Evolutionary conservation across 2,113 vertebrate species (phyloP).

Genomic region (Procapra przewalskii): DNA sequence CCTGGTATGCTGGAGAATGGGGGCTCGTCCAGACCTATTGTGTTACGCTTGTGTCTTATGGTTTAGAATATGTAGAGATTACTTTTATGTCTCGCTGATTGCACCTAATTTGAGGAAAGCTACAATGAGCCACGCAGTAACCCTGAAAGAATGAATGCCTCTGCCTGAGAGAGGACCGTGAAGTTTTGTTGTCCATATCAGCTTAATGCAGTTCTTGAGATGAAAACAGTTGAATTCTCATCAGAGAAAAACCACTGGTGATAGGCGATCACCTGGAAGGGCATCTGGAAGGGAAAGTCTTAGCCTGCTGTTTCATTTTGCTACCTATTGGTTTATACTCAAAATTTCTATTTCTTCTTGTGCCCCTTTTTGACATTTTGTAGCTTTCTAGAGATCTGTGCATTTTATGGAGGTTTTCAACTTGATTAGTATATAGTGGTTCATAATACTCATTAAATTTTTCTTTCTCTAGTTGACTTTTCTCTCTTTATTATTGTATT

Average conservation of each 20-base stretch:
- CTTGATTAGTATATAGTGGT: neutral
- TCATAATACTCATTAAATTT: neutral
- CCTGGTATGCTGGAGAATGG: rapidly evolving
- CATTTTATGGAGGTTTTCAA: neutral
- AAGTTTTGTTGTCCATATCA: neutral
- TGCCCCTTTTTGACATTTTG: neutral
- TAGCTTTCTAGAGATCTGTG: neutral
- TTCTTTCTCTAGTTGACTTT: neutral
- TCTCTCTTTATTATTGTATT: neutral
- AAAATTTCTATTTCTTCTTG: neutral
- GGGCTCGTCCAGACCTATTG: neutral
- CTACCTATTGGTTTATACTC: neutral
- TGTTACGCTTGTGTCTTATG: neutral
- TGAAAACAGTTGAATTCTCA: neutral
- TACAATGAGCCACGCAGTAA: no score
- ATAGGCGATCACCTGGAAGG: neutral
- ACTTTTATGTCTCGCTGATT: neutral
- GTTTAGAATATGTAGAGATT: neutral
- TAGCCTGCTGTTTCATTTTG: neutral
- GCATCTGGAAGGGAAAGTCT: neutral
- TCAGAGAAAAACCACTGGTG: neutral
- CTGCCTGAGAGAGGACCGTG: neutral
- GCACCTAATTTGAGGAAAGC: neutral
- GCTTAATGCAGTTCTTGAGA: neutral
- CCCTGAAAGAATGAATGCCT: neutral